phyloP scores from a whole-genome alignment of 2,113 vertebrate species.

The Dissostichus mawsoni region DNA sequence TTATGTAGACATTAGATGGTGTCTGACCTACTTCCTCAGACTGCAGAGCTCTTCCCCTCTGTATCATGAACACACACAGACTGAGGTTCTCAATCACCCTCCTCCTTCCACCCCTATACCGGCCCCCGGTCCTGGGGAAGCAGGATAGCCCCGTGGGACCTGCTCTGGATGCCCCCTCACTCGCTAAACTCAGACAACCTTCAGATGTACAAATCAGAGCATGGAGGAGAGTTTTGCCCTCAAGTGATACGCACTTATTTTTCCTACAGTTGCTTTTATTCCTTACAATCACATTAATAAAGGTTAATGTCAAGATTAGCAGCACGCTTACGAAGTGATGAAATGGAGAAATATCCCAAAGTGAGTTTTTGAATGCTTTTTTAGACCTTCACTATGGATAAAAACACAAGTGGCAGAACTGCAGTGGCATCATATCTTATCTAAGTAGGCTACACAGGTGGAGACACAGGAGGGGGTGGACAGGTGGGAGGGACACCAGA shows the following conservation, averaged over 20 bases:
- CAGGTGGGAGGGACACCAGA: conserved; percentile 60
- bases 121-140: conserved; percentile 55
- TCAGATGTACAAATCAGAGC: conserved; percentile 52
- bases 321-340: conserved; percentile 1
- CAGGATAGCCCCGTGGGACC: conserved; percentile 63
- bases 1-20: conserved; percentile 63
- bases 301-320: background rate
- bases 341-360: background rate
- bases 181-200: conserved; percentile 56
- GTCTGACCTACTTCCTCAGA: conserved; percentile 82
- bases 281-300: conserved; percentile 14
- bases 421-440: conserved; percentile 37
- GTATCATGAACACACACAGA: conserved; percentile 53
- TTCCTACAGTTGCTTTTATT: conserved; percentile 22
- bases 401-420: conserved; percentile 29
- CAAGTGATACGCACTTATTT: conserved; percentile 26
- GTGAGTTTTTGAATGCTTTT: background rate
- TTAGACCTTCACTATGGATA: background rate
- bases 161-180: conserved; percentile 46
- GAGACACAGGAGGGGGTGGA: conserved; percentile 60
- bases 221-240: conserved; percentile 39
- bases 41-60: conserved; percentile 78
- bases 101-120: conserved; percentile 38
- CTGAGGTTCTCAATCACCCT: conserved; percentile 63
- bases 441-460: conserved; percentile 73